These are phyloP conservation scores for Acanthosepion esculentum DNA, from an alignment of 2,888 invertebrate genomes.

Conservation along the genomic window DNA sequence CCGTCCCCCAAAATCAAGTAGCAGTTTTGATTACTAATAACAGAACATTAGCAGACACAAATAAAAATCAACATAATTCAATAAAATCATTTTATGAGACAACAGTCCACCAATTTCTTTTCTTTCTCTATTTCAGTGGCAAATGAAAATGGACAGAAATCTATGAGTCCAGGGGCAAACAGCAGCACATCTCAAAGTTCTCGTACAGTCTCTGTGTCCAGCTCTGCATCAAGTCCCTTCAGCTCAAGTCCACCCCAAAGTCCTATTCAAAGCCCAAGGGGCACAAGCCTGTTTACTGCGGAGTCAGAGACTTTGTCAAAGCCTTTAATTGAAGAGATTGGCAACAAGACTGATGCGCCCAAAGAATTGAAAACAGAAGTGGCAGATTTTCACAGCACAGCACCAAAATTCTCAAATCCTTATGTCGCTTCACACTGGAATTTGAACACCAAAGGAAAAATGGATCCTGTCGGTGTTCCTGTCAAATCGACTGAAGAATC, in stretches of 20 bases:
- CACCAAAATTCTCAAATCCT: conserved; percentile 12
- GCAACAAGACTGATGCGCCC: neutral
- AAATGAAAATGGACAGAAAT: neutral
- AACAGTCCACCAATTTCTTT: neutral
- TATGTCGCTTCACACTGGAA: neutral
- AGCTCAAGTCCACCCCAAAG: neutral
- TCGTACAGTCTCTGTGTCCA: neutral
- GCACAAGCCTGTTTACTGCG: neutral
- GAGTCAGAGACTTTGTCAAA: neutral
- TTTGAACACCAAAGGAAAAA: neutral
- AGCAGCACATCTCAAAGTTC: neutral
- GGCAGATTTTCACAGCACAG: neutral
- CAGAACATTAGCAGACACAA: no score
- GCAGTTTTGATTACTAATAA: no score
- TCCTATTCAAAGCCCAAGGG: neutral
- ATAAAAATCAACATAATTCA: no score
- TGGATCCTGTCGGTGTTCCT: neutral
- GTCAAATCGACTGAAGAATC: neutral
- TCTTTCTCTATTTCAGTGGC: neutral
- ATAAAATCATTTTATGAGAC: no score
- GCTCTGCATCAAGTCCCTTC: neutral
- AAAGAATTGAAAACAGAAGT: conserved; percentile 25
- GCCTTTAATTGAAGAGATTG: neutral
- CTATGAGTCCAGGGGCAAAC: neutral
- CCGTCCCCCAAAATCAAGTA: no score